These are phyloP conservation scores for Neoniphon sammara DNA, from an alignment of 2,797 vertebrate genomes.

Conservation along the genomic window DNA sequence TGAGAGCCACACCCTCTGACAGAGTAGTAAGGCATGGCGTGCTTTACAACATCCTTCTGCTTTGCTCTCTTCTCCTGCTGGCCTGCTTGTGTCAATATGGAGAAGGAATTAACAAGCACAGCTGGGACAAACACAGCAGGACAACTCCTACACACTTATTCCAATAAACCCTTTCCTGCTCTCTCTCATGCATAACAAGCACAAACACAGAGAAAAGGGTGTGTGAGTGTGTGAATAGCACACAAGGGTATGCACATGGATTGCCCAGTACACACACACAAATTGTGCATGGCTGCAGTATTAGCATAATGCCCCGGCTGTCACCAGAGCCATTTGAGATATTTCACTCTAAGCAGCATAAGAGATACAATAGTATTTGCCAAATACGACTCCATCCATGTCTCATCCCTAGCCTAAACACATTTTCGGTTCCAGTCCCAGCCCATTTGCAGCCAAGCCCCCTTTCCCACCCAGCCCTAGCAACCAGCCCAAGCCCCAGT, in stretches of 20 bases:
- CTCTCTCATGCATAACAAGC: slow-evolving; percentile 41
- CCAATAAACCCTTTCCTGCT: slow-evolving; percentile 46
- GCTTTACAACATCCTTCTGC: slow-evolving; percentile 49
- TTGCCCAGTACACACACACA: not conserved
- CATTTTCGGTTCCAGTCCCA: slow-evolving; percentile 40
- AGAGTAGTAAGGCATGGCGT: slow-evolving; percentile 41
- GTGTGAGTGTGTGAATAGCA: slow-evolving; percentile 5
- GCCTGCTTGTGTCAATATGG: slow-evolving; percentile 58
- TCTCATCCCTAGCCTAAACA: slow-evolving; percentile 26
- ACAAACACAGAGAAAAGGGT: slow-evolving; percentile 19
- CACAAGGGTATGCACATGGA: not conserved
- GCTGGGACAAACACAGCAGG: slow-evolving; percentile 64
- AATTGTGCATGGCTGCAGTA: slow-evolving; percentile 2
- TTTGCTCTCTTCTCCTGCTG: slow-evolving; percentile 44
- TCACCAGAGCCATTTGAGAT: slow-evolving; percentile 35
- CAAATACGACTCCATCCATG: slow-evolving; percentile 34
- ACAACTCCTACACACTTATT: slow-evolving; percentile 53
- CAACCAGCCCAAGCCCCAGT: slow-evolving; percentile 59
- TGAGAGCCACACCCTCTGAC: slow-evolving; percentile 57
- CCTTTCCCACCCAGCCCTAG: slow-evolving; percentile 57
- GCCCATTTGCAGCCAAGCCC: slow-evolving; percentile 53
- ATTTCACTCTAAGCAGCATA: slow-evolving; percentile 44
- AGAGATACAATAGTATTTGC: slow-evolving; percentile 1
- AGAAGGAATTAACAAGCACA: slow-evolving; percentile 71
- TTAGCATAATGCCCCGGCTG: slow-evolving; percentile 29